Conservation (phyloP, 2,113 vertebrate genomes). For the Planiliza haematocheilus region DNA sequence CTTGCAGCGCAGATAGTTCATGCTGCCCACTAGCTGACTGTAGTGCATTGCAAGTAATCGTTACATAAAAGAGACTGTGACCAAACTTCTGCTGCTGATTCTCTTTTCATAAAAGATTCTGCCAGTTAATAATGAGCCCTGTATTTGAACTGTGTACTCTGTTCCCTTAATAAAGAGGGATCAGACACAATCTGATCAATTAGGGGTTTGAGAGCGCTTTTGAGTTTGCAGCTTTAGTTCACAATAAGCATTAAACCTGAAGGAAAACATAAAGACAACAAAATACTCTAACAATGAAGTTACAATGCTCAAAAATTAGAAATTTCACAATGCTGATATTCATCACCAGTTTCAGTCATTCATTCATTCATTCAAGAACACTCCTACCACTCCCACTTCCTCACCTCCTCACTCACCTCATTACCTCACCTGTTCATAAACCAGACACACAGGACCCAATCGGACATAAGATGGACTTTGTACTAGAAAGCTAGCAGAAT, state of each 20-base stretch:
- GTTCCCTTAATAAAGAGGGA: not conserved
- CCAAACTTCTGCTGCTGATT: not conserved
- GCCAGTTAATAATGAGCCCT: conserved; percentile 26
- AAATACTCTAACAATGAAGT: not conserved
- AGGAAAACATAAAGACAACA: not conserved
- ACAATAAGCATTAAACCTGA: conserved; percentile 2
- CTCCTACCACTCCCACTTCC: no score
- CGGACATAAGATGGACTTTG: no score
- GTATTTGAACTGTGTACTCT: conserved; percentile 6
- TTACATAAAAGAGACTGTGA: conserved; percentile 2
- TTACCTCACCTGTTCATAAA: no score
- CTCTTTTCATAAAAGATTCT: not conserved
- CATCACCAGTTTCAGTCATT: no score
- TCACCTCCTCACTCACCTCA: no score
- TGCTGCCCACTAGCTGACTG: conserved; percentile 1
- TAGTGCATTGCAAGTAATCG: not conserved
- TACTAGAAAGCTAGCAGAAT: no score
- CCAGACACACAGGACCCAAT: no score
- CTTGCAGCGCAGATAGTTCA: conserved; percentile 7
- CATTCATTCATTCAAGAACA: no score
- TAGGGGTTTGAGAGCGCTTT: no score
- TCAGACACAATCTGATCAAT: no score
- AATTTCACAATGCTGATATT: no score
- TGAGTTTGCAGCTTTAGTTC: conserved; percentile 27
- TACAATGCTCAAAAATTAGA: no score